Base-by-base conservation (phyloP, 2,888 invertebrate genomes). In the Disparrhopalites patrizii region DNA sequence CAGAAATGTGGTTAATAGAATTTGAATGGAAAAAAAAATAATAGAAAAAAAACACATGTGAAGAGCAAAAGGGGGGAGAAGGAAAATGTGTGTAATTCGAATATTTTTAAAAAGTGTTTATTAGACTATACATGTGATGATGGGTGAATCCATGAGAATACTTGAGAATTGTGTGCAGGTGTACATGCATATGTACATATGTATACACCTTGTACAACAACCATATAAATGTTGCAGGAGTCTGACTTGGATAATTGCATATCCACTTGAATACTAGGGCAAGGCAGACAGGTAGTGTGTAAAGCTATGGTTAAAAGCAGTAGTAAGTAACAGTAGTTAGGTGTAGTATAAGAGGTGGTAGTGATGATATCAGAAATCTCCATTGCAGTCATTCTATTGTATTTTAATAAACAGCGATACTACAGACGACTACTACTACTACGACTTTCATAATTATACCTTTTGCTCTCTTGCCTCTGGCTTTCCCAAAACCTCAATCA, bases 401-500 rank as follows among this genome's bases (percentile, higher is more conserved):
- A 58, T 58, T 58, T 58, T 58, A 58, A 58, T 58, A 58, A 58
- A 58, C 58, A 58, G 20, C 43, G 28, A 31, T 33, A 33, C 10
- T 15, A 47, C 47, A 47, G 23, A 47, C 18, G 15, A 18, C n/a
- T 38, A 38, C 38, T n/a, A 47, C 15, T 47, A 47, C 10, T 23
- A 13, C 23, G 36, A 31, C 55, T 33, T 55, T 33, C 55, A 25
- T 55, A 55, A 55, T 55, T 55, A 55, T 55, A 55, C 55, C 55
- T 33, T 54, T 33, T 55, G 55, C 10, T 20, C 25, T 23, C 20
- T 56, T 33, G 56, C 56, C 56, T 36, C 56, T 36, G 36, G 56
- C 56, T 58, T 58, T 58, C 58, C 58, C 58, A 58, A 58, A 58
- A 58, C 58, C 58, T 58, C 58, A 58, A 58, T 58, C 58, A 58